phyloP scores from a whole-genome alignment of 1,140 invertebrate species.

The Probaryconus sp. region DNA sequence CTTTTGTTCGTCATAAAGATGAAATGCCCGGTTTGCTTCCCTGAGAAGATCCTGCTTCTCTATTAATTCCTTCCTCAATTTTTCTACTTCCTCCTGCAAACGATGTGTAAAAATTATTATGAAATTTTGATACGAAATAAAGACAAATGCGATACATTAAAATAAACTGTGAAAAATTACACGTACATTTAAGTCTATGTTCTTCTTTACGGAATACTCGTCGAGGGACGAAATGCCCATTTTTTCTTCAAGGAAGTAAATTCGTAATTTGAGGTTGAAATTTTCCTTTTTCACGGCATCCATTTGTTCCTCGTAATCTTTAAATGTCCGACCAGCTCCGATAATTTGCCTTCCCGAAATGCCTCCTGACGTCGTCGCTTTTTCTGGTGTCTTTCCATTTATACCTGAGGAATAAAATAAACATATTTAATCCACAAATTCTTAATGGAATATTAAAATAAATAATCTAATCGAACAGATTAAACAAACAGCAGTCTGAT shows the following conservation, averaged over 20 bases:
- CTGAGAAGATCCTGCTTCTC: slow-evolving; percentile 91
- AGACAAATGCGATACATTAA: too few species aligned
- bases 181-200: slow-evolving; percentile 87
- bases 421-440: neutral
- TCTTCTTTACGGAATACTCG: slow-evolving; percentile 83
- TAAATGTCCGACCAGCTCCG: slow-evolving; percentile 85
- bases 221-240: slow-evolving; percentile 82
- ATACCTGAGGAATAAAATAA: slow-evolving; percentile 60
- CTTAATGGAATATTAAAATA: neutral
- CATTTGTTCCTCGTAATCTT: slow-evolving; percentile 93
- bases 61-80: slow-evolving; percentile 85
- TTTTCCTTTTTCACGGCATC: slow-evolving; percentile 91
- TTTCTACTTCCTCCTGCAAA: slow-evolving; percentile 86
- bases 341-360: slow-evolving; percentile 59
- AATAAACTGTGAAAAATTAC: slow-evolving; percentile 19
- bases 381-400: slow-evolving; percentile 65
- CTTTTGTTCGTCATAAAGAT: slow-evolving; percentile 83
- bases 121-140: too few species aligned
- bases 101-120: slow-evolving; percentile 1
- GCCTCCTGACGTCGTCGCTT: slow-evolving; percentile 57
- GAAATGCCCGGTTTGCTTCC: slow-evolving; percentile 88
- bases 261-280: slow-evolving; percentile 92
- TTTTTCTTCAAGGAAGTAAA: slow-evolving; percentile 94
- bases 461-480: slow-evolving; percentile 2
- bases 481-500: too few species aligned